Base-by-base conservation (phyloP, 2,797 vertebrate genomes). In the Benthosema pterotum region DNA sequence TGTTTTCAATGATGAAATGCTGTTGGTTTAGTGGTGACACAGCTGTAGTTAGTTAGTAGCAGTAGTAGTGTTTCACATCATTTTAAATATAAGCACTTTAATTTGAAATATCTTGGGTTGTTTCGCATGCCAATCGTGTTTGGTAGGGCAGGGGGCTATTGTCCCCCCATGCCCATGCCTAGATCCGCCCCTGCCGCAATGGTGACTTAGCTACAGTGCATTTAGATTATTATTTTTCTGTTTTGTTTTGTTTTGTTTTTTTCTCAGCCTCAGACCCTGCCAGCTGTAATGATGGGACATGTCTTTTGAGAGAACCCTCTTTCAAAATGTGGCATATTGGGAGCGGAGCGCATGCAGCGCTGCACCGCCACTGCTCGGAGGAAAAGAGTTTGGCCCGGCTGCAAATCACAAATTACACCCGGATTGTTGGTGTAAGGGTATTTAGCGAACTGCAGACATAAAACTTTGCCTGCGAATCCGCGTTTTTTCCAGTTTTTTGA, bases 401-500 rank as follows among this genome's bases (percentile, higher is more conserved):
- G 72, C 74, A 86, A 83, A 87, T 85, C 69, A 72, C 67, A 86
- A 90, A 91, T 88, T 83, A 83, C 81, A 86, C 77, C 78, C 80
- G 71, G 72, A 80, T 83, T 79, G 77, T 83, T 78, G 76, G 71
- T 83, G 66, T 63, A 78, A 83, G 70, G 79, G 75, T 82, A 84
- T 84, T 82, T 84, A 79, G 82, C 78, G 67, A 82, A 80, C 73
- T 79, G 81, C 80, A 86, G 82, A 84, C 83, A 85, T 79, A 81
- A 77, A 86, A 82, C 75, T 71, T 74, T 69, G 75, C 71, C 72
- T 77, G 69, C 83, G 77, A 77, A 85, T 80, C 75, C 71, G 84
- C 67, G 78, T 71, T 81, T 71, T 81, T 78, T 79, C 68, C 75
- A 78, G 75, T 77, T 84, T 87, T 81, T 70, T 87, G 82, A 90